These are phyloP conservation scores for Chlorops oryzae DNA, from an alignment of 1,140 invertebrate genomes.

Conservation along the genomic window DNA sequence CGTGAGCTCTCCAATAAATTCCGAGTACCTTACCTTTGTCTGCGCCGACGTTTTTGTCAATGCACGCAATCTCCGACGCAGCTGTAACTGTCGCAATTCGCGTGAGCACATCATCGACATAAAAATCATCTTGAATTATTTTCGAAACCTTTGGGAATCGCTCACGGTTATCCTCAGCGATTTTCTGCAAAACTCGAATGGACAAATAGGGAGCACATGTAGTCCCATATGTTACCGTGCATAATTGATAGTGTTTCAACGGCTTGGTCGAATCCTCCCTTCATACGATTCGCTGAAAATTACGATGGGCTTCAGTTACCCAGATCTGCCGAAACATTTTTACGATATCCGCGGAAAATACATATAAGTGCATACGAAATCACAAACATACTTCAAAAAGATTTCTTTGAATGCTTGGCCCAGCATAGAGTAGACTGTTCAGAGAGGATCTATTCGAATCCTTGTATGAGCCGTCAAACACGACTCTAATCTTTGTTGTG, in stretches of 20 bases:
- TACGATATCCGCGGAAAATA: slow-evolving; percentile 26
- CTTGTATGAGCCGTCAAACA: slow-evolving; percentile 25
- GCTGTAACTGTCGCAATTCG: too few species aligned
- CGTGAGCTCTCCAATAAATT: neutral
- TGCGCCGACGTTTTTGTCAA: too few species aligned
- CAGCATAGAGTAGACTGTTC: slow-evolving; percentile 33
- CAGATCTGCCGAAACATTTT: slow-evolving; percentile 39
- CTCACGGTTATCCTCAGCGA: slow-evolving; percentile 34
- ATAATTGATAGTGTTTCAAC: slow-evolving; percentile 27
- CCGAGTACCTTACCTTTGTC: neutral
- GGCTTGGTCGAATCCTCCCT: slow-evolving; percentile 20
- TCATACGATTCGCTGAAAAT: slow-evolving; percentile 46
- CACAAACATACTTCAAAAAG: slow-evolving; percentile 35
- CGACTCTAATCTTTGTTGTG: slow-evolving; percentile 20
- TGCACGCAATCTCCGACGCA: too few species aligned
- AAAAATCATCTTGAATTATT: slow-evolving; percentile 33
- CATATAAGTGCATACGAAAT: slow-evolving; percentile 30
- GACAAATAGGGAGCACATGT: slow-evolving; percentile 28
- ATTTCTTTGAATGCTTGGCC: slow-evolving; percentile 34
- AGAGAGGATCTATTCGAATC: slow-evolving; percentile 16
- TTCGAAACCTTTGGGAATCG: slow-evolving; percentile 25
- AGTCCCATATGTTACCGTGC: slow-evolving; percentile 39
- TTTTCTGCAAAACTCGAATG: slow-evolving; percentile 25
- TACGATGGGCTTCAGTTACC: slow-evolving; percentile 5
- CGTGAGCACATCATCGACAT: slow-evolving; percentile 43